These are phyloP conservation scores for Lamproptera curius DNA, from an alignment of 2,888 invertebrate species.

Conservation along the genomic window DNA sequence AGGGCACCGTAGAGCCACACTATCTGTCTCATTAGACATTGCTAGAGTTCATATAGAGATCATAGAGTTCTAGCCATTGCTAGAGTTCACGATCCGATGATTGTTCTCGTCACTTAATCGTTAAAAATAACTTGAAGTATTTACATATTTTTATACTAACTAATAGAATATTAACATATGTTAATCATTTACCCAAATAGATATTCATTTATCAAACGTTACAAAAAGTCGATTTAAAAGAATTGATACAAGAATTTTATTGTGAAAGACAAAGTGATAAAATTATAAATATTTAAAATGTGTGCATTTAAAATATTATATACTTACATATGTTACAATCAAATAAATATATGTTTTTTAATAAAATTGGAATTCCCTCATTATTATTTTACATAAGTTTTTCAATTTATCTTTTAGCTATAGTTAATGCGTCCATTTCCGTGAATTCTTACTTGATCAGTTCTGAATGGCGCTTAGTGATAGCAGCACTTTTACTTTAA, in stretches of 20 bases:
- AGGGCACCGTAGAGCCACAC: no score
- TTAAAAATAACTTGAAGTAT: no score
- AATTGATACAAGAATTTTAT: neutral
- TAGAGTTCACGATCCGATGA: no score
- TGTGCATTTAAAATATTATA: neutral
- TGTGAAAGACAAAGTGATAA: neutral
- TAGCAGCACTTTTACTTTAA: neutral
- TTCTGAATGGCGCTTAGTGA: constrained; percentile 1
- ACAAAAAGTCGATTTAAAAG: no score
- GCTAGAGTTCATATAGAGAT: no score
- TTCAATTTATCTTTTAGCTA: neutral
- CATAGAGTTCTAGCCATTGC: no score
- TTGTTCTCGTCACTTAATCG: no score
- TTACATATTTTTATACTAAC: no score
- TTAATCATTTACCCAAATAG: no score
- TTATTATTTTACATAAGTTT: neutral
- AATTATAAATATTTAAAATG: neutral
- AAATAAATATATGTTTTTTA: neutral
- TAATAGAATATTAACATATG: no score
- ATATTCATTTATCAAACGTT: no score
- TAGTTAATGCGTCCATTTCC: neutral
- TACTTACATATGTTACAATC: neutral
- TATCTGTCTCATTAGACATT: no score
- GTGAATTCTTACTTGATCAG: neutral
- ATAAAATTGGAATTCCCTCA: neutral